Evolutionary conservation across 2,797 vertebrate genomes (phyloP), one percentile per base, ranked within the genome.

Genomic region (Ataeniobius toweri): DNA sequence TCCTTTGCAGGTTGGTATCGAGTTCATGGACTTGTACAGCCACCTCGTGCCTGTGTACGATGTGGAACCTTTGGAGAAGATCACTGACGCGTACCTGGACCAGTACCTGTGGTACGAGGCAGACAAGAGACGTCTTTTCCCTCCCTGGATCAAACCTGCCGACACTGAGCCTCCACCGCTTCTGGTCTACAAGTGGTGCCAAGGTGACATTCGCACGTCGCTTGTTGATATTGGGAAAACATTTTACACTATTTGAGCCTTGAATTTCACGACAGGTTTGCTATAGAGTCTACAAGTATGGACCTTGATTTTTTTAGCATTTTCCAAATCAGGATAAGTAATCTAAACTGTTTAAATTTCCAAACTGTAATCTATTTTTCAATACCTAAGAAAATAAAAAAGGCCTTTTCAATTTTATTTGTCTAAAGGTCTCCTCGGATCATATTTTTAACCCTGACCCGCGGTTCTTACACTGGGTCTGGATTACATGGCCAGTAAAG

Each of bases 11-110:
- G 98, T 99, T 73, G 98, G 98, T 73, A 99, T 99, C 36, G 98
- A 99, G 91, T 99, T 99, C 91, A 99, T 99, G 98, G 98, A 99
- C 93, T 94, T 99, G 82, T 99, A 99, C 93, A 99, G 98, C 91
- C 98, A 99, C 79, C 88, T 99, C 75, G 98, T 99, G 67, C 98
- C 98, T 0, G 98, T 99, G 61, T 99, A 99, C 44, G 98, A 99
- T 2, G 98, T 99, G 51, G 98, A 99, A 79, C 98, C 98, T 1
- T 87, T 99, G 90, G 98, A 99, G 94, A 99, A 99, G 94, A 99
- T 99, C 94, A 99, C 98, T 0, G 98, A 99, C 2, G 98, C 98
- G 56, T 99, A 99, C 87, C 90, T 99, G 88, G 98, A 99, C 93
- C 98, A 99, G 90, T 99, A 99, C 89, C 90, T 99, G 86, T 99